Evolutionary conservation across 2,888 invertebrate genomes (phyloP), one percentile per base, ranked within the genome.

Genomic region (Mylabris sibirica): DNA sequence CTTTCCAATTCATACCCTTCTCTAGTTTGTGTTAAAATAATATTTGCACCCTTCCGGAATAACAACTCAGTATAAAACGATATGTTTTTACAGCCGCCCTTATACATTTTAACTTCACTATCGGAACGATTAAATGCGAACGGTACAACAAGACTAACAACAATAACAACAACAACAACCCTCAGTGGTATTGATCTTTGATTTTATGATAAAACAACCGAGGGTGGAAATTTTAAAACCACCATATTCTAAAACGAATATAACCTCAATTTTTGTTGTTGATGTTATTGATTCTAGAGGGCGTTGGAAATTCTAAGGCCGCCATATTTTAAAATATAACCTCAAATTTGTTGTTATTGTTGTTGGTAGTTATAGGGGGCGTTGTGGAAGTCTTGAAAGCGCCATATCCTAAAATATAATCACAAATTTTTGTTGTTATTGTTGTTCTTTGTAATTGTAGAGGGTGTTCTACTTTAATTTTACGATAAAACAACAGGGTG

Each of bases 51-150:
- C 71, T 72, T 75, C 77, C 80, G 82, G 80, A 78, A 78, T 83
- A 83, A 82, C 83, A 82, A 82, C 80, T 83, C 72, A 68, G 72
- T 75, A 83, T 82, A 83, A 83, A 79, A 79, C 79, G 76, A 74
- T 76, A 74, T 82, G 82, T 83, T 83, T 82, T 83, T 80, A 72
- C 83, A 83, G 82, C 81, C 80, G 76, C 67, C 75, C 69, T 73
- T 44, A 65, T 34, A 60, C 69, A 72, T 75, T 76, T 75, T 74
- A 76, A 75, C 76, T 77, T 76, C 66, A 69, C 57, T 57, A 24
- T 24, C 20, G n/a, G n/a, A 6, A 11, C 20, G 5, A 44, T n/a
- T 17, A 44, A 44, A 44, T n/a, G 44, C 12, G 3, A 3, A 1
- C n/a, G 44, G 44, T 17, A 4, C n/a, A n/a, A 14, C 17, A 44